phyloP scores from a whole-genome alignment of 1,140 invertebrate species.

The Lucilia cuprina region DNA sequence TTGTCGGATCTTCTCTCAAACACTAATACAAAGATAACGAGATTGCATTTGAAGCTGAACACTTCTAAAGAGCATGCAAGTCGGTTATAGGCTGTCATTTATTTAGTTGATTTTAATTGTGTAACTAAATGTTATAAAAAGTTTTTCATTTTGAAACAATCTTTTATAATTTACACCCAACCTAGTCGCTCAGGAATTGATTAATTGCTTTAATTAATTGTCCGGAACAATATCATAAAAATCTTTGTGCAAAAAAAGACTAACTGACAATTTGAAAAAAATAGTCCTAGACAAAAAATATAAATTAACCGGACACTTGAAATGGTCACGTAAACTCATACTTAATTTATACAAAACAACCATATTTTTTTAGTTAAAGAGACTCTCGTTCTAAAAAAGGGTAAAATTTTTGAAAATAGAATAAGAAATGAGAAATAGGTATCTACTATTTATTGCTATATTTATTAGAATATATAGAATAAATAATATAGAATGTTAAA shows the following conservation, averaged over 20 bases:
- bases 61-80: too few species aligned
- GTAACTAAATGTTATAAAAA: too few species aligned
- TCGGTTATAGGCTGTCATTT: too few species aligned
- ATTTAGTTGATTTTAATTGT: too few species aligned
- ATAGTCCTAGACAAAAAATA: not conserved
- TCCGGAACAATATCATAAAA: conserved; percentile 18
- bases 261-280: conserved; percentile 16
- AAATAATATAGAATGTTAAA: too few species aligned
- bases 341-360: not conserved
- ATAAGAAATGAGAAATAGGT: not conserved
- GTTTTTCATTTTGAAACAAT: too few species aligned
- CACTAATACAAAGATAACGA: too few species aligned
- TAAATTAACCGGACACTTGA: conserved; percentile 28
- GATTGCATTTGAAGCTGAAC: too few species aligned
- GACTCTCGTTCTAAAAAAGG: not conserved
- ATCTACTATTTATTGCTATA: too few species aligned
- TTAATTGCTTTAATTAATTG: conserved; percentile 34
- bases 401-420: not conserved
- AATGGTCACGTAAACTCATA: conserved; percentile 30
- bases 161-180: not conserved
- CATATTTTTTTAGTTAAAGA: too few species aligned
- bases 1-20: too few species aligned
- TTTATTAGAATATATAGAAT: too few species aligned
- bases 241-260: not conserved
- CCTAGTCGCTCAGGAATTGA: not conserved